Evolutionary conservation across 2,113 vertebrate species (phyloP).

Genomic region (Nematolebias whitei): DNA sequence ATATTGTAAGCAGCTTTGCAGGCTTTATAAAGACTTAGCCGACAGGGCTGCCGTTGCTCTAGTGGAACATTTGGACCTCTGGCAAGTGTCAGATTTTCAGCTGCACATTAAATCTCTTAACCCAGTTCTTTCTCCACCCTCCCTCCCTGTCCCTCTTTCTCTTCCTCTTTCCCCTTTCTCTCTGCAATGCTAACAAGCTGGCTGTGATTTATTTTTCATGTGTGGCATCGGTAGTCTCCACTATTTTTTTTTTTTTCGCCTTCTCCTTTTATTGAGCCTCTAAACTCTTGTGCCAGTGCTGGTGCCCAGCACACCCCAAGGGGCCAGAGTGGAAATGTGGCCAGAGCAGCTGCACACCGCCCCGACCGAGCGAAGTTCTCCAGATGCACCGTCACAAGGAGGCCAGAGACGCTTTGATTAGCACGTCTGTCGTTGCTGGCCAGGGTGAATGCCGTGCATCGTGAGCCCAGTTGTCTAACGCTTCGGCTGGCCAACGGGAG

Average conservation of each 20-base stretch:
- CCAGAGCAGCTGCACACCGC: conserved; percentile 68
- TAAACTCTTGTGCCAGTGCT: conserved; percentile 56
- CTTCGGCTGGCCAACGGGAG: conserved; percentile 45
- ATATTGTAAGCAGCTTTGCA: conserved; percentile 78
- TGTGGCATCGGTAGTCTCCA: conserved; percentile 53
- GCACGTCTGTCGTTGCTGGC: conserved; percentile 65
- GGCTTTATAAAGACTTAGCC: conserved; percentile 72
- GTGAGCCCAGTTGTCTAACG: conserved; percentile 68
- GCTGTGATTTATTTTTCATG: conserved; percentile 75
- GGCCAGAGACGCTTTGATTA: conserved; percentile 69
- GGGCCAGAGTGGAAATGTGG: conserved; percentile 42
- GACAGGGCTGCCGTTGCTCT: conserved; percentile 62
- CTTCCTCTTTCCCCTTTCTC: conserved; percentile 24
- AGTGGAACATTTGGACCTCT: conserved; percentile 75
- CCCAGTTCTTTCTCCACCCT: conserved; percentile 49
- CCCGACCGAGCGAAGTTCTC: conserved; percentile 48
- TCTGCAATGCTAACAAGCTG: conserved; percentile 66
- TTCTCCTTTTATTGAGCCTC: conserved; percentile 27
- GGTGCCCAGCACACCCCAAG: conserved; percentile 57
- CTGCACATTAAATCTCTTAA: conserved; percentile 76
- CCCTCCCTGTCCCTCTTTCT: conserved; percentile 12
- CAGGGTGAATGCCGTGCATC: conserved; percentile 67
- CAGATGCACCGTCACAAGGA: conserved; percentile 48
- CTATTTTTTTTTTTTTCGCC: conserved; percentile 41
- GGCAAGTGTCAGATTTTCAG: conserved; percentile 76